A percentile compares a stretch with the other conserved stretches of the same genome.
These are phyloP conservation scores for Reticulitermes speratus DNA, from an alignment of 1,140 invertebrate genomes.

Conservation along the genomic window DNA sequence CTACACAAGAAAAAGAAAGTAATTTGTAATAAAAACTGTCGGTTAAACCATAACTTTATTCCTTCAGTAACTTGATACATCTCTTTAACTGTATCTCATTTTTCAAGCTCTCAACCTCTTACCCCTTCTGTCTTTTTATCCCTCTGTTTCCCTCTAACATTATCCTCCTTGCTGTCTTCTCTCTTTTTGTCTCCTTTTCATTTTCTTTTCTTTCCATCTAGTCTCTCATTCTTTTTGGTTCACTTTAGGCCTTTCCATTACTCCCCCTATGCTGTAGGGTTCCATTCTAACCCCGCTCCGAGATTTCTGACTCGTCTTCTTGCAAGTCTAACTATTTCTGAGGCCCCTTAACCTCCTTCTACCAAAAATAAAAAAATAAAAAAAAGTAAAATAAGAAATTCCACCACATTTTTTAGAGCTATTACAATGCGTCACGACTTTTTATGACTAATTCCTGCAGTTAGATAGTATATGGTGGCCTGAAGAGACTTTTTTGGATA, in stretches of 20 bases:
- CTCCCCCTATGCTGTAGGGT: not conserved
- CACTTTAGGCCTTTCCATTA: not conserved
- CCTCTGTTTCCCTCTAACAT: too few species aligned
- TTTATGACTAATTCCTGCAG: conserved; percentile 1
- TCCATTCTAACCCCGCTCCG: not conserved
- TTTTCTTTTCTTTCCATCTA: too few species aligned
- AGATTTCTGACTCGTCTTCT: not conserved
- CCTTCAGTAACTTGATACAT: conserved; percentile 9
- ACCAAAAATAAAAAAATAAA: not conserved
- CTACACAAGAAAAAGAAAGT: not conserved
- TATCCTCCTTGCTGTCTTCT: too few species aligned
- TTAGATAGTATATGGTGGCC: too few species aligned
- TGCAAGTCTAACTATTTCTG: not conserved
- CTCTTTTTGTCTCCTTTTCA: too few species aligned
- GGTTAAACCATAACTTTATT: conserved; percentile 1
- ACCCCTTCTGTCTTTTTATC: too few species aligned
- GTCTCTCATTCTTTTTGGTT: not conserved
- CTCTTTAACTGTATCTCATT: not conserved
- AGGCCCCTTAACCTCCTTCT: not conserved
- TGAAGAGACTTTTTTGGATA: too few species aligned
- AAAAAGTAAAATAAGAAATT: too few species aligned
- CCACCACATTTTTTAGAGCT: not conserved
- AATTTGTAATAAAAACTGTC: not conserved
- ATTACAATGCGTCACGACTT: not conserved
- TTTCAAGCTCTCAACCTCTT: not conserved